Evolutionary conservation across 2,888 invertebrate genomes (phyloP).

Genomic region (Phasia obesa): DNA sequence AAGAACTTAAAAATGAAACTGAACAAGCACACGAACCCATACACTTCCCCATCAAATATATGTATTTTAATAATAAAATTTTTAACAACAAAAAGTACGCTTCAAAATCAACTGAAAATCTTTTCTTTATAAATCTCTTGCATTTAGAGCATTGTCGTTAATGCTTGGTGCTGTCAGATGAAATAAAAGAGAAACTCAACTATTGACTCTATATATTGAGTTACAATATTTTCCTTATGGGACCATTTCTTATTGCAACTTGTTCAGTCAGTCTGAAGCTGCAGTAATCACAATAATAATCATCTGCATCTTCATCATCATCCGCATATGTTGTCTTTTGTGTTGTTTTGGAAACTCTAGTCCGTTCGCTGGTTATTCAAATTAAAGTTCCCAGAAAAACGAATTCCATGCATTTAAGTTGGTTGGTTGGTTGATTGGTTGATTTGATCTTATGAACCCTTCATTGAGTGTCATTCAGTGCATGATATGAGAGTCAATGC

Average conservation of each 20-base stretch:
- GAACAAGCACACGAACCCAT: slow-evolving; percentile 29
- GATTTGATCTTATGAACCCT: slow-evolving; percentile 66
- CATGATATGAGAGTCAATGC: slow-evolving; percentile 54
- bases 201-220: slow-evolving; percentile 1
- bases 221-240: slow-evolving; percentile 30
- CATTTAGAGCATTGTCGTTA: slow-evolving; percentile 58
- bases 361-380: slow-evolving; percentile 41
- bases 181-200: neutral
- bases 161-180: slow-evolving; percentile 19
- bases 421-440: slow-evolving; percentile 49
- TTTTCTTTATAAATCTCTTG: slow-evolving; percentile 63
- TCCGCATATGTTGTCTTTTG: neutral
- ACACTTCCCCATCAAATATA: slow-evolving; percentile 49
- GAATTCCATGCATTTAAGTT: slow-evolving; percentile 42
- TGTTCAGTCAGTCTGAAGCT: slow-evolving; percentile 27
- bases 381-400: slow-evolving; percentile 57
- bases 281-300: slow-evolving; percentile 8
- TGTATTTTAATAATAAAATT: slow-evolving; percentile 46
- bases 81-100: slow-evolving; percentile 27
- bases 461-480: slow-evolving; percentile 57
- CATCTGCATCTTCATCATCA: slow-evolving; percentile 6
- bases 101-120: slow-evolving; percentile 50
- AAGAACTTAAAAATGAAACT: slow-evolving; percentile 13
- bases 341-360: slow-evolving; percentile 37
- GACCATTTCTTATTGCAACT: slow-evolving; percentile 40